Conservation (phyloP, 1,140 invertebrate genomes). For the Zaprionus davidi region DNA sequence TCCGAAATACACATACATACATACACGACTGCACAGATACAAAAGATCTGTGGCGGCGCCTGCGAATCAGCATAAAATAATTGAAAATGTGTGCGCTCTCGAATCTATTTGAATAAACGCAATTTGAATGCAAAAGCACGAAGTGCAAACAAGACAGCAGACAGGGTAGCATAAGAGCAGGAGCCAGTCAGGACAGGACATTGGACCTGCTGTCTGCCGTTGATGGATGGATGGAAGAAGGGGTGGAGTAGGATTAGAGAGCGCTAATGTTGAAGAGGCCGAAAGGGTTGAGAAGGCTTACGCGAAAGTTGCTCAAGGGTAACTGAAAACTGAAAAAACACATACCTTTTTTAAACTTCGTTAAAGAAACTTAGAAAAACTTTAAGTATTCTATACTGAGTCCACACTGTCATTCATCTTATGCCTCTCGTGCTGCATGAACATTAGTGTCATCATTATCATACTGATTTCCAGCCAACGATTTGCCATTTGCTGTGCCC, state of each 20-base stretch:
- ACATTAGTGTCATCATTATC: conserved; percentile 40
- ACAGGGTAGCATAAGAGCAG: conserved; percentile 39
- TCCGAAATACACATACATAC: neutral
- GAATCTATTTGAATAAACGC: conserved; percentile 81
- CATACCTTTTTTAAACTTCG: neutral
- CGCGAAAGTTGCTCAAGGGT: neutral
- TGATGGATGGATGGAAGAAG: conserved; percentile 62
- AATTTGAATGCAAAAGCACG: conserved; percentile 82
- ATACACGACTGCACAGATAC: conserved; percentile 54
- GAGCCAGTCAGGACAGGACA: conserved; percentile 8
- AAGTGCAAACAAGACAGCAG: conserved; percentile 76
- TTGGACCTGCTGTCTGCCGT: conserved; percentile 46
- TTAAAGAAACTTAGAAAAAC: neutral
- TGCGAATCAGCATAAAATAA: conserved; percentile 81
- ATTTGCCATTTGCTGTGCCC: conserved; percentile 46
- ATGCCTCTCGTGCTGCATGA: neutral
- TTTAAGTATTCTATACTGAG: neutral
- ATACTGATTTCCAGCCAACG: conserved; percentile 3
- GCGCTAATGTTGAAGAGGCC: conserved; percentile 30
- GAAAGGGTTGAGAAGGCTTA: conserved; percentile 17
- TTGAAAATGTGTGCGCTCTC: conserved; percentile 76
- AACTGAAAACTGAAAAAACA: neutral
- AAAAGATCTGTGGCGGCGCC: conserved; percentile 62
- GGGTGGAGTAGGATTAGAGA: conserved; percentile 43
- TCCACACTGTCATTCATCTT: conserved; percentile 17